Base-by-base conservation (phyloP, 2,888 invertebrate species). In the Tipula confusa region DNA sequence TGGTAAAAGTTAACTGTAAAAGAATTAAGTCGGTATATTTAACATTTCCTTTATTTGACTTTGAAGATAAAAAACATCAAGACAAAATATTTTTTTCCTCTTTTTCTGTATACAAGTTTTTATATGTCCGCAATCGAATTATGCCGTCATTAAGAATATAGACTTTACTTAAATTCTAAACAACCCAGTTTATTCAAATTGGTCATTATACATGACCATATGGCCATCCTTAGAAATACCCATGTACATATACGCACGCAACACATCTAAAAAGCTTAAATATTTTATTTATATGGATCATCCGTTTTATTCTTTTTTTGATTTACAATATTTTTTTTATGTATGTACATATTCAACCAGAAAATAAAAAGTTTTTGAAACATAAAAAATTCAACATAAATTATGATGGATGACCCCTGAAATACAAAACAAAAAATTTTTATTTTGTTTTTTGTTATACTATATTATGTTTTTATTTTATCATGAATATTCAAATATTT, bases 321-420 rank as follows among this genome's bases (percentile, higher is more conserved):
- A 64, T 64, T 64, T 64, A 64, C 9, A 43, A 18, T 43, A 43
- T 15, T 18, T 24, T 64, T 18, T 2, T 64, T 64, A 24, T 64
- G 64, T 64, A 38, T 13, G 24, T 64, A 33, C 33, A 11, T 33
- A 33, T 33, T 9, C 64, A 64, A 64, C 64, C 64, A 64, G 64
- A 64, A 24, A 64, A 64, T 24, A 64, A 64, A 64, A 4, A 64
- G 18, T 64, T 43, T 64, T 64, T 64, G 4, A 24, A 24, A 64
- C 64, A 64, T 64, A 64, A 64, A 64, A 64, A 24, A 64, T 64
- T 64, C 64, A 64, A 24, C 64, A 64, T 64, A 64, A 64, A 64
- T 64, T 64, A 64, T 64, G 64, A 64, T 64, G 64, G 64, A 64
- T 64, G 64, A 64, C 64, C 64, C 64, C 64, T n/a, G n/a, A n/a